Percentiles rank a stretch among this genome's conserved stretches.
phyloP scores from a whole-genome alignment of 64 coral and sea anemone genomes.

The Pachyseris speciosa region DNA sequence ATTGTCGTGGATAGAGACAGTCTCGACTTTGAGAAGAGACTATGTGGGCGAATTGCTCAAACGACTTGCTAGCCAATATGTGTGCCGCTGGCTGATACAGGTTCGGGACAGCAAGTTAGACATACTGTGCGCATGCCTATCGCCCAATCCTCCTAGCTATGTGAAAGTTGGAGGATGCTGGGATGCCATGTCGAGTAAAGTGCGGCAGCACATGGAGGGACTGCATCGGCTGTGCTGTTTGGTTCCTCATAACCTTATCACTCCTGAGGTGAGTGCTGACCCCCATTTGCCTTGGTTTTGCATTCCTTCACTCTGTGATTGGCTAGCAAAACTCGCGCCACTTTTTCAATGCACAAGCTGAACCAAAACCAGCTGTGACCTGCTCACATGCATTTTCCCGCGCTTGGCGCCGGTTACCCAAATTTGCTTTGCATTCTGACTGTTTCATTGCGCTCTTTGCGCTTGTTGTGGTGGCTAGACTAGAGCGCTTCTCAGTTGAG shows the following conservation, averaged over 20 bases:
- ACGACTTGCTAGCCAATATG: slow-evolving; percentile 82
- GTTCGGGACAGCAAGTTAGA: slow-evolving; percentile 86
- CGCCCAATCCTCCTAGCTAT: slow-evolving; percentile 84
- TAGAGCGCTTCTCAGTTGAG: too few species aligned
- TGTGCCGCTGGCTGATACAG: slow-evolving; percentile 87
- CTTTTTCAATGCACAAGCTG: too few species aligned
- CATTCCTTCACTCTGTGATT: too few species aligned
- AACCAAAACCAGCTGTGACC: too few species aligned
- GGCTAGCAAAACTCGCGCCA: too few species aligned
- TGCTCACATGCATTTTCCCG: too few species aligned
- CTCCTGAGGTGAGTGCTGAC: slow-evolving; percentile 66
- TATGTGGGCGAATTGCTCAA: slow-evolving; percentile 90
- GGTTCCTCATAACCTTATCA: slow-evolving; percentile 83
- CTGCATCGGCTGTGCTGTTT: slow-evolving; percentile 89
- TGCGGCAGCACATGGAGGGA: slow-evolving; percentile 88
- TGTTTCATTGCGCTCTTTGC: too few species aligned
- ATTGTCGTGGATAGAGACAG: slow-evolving; percentile 90
- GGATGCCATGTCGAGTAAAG: slow-evolving; percentile 79
- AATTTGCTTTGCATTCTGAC: too few species aligned
- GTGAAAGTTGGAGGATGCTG: slow-evolving; percentile 83
- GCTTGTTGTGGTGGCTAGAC: too few species aligned
- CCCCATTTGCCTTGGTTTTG: too few species aligned
- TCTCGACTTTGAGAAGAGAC: slow-evolving; percentile 78
- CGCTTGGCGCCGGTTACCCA: too few species aligned
- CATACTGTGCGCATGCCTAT: slow-evolving; percentile 88